Conservation (phyloP, 2,113 vertebrate species). For the Nerophis lumbriciformis region DNA sequence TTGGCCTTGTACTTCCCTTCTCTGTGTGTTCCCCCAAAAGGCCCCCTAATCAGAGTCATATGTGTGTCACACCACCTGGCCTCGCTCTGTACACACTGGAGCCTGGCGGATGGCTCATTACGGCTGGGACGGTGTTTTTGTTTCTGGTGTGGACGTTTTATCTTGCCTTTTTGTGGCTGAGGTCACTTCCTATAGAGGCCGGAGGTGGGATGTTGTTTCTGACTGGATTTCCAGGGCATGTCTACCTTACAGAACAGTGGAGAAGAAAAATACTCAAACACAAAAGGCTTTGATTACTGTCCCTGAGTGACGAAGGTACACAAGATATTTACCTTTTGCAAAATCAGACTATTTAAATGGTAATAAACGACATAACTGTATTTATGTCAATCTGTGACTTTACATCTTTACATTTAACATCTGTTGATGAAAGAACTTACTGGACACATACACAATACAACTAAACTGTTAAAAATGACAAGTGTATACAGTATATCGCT, state of each 20-base stretch:
- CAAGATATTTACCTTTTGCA: not conserved
- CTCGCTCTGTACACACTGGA: slow-evolving; percentile 55
- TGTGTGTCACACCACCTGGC: slow-evolving; percentile 70
- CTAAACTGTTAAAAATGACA: too few species aligned
- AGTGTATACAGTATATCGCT: too few species aligned
- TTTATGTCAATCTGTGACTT: not conserved
- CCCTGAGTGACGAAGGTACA: slow-evolving; percentile 19
- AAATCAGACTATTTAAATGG: slow-evolving; percentile 5
- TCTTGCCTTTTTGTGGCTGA: slow-evolving; percentile 62
- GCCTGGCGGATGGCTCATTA: slow-evolving; percentile 60
- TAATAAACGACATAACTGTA: not conserved
- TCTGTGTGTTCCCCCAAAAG: slow-evolving; percentile 38
- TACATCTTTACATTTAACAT: not conserved
- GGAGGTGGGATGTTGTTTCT: slow-evolving; percentile 65
- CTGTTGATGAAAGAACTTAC: not conserved
- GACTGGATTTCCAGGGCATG: slow-evolving; percentile 49
- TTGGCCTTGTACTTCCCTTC: slow-evolving; percentile 19
- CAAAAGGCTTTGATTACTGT: slow-evolving; percentile 8
- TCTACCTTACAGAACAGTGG: slow-evolving; percentile 3
- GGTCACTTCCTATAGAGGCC: slow-evolving; percentile 67
- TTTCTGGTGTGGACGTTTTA: slow-evolving; percentile 63
- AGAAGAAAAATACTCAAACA: slow-evolving; percentile 12
- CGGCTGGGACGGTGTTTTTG: slow-evolving; percentile 44
- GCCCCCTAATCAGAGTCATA: slow-evolving; percentile 65
- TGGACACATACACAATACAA: too few species aligned